Evolutionary conservation across 2,888 invertebrate species (phyloP).

Genomic region (Chymomyza fuscimana): DNA sequence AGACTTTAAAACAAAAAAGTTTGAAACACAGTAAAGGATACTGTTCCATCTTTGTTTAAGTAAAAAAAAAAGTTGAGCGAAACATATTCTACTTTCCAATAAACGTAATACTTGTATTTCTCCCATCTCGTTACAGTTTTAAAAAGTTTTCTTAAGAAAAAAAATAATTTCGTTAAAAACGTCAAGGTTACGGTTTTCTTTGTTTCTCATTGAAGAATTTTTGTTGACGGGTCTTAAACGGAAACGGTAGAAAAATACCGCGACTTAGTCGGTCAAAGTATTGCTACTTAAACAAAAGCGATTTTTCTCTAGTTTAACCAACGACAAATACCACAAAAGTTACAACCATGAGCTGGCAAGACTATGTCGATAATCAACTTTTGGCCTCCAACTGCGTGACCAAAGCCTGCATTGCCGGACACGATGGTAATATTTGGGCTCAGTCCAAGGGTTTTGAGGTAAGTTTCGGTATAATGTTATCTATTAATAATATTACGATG

Average conservation of each 20-base stretch:
- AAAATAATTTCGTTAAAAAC: slow-evolving; percentile 37
- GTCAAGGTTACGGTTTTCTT: slow-evolving; percentile 49
- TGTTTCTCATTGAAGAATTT: slow-evolving; percentile 53
- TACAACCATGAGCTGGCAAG: slow-evolving; percentile 95
- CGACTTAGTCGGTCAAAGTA: slow-evolving; percentile 48
- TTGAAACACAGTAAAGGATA: no score
- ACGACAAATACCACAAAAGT: slow-evolving; percentile 72
- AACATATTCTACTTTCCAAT: slow-evolving; percentile 31
- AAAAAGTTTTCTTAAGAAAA: slow-evolving; percentile 60
- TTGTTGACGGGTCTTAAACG: slow-evolving; percentile 52
- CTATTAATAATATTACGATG: background rate
- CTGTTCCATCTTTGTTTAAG: no score
- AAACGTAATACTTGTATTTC: background rate
- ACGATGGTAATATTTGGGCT: slow-evolving; percentile 97
- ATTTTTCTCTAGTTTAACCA: slow-evolving; percentile 41
- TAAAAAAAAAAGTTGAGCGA: background rate
- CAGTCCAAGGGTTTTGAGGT: slow-evolving; percentile 96
- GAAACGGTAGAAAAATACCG: slow-evolving; percentile 34
- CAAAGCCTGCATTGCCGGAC: slow-evolving; percentile 96
- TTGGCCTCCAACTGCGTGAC: slow-evolving; percentile 96
- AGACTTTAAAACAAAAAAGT: slow-evolving; percentile 1
- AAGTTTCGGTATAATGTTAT: slow-evolving; percentile 81
- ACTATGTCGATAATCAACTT: slow-evolving; percentile 98
- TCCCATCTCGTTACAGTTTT: slow-evolving; percentile 61
- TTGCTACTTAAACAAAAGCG: slow-evolving; percentile 18